Base-by-base conservation (phyloP, 2,113 vertebrate species). In the Lepisosteus oculatus region DNA sequence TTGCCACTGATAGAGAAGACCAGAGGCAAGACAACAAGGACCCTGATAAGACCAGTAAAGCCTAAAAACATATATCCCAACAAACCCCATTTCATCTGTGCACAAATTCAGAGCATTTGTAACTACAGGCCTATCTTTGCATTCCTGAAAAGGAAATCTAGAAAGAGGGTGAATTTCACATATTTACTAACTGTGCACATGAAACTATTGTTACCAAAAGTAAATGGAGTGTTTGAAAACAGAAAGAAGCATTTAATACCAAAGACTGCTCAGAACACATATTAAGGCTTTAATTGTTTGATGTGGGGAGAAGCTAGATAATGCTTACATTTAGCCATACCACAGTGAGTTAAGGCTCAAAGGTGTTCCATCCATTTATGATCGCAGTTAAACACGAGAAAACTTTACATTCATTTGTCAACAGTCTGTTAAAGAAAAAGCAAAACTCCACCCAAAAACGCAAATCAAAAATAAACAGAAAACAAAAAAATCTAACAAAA, bases 341-440 rank as follows among this genome's bases (percentile, higher is more conserved):
- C 72, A 80, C 77, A 82, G 78, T 78, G 72, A 80, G 65, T 80
- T 82, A 84, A 84, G 82, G 82, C 82, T 82, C 74, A 63, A 72
- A 81, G 78, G 82, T 81, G 78, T 76, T 78, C 75, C 67, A 65
- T 78, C 73, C 67, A 70, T 61, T 78, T 70, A 74, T 59, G 74
- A 76, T 54, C 65, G 76, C 74, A 71, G 68, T 78, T 76, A 76
- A 79, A 78, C 74, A 72, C 62, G 61, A 83, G 70, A 69, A 74
- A 75, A 77, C 43, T 43, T 77, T 83, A 83, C 81, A 83, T 79
- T 83, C 77, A 81, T 76, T 73, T 76, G 77, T 81, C 81, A 79
- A 79, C 75, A 74, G 76, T 73, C 77, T 72, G 68, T 62, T 74
- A 82, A 74, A 72, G 8, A 12, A 62, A 57, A 45, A 61, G 69